Percentiles rank a stretch among this genome's conserved stretches.
Evolutionary conservation across 2,888 invertebrate genomes (phyloP).

Genomic region (Tipula vernalis): DNA sequence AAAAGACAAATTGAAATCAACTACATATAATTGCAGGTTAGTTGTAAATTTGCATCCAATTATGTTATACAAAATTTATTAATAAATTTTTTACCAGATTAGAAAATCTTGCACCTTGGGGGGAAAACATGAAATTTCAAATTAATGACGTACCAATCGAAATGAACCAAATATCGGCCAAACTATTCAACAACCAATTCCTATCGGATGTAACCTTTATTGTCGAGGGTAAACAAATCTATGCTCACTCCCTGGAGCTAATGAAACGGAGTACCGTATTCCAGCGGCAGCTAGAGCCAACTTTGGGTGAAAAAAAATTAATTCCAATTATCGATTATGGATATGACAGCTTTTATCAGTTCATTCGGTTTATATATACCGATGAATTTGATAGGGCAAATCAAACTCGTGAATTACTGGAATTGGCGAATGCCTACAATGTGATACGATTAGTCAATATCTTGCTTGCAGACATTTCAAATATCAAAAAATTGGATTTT

Average conservation of each 20-base stretch:
- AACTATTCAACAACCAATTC: background rate
- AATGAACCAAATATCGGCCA: background rate
- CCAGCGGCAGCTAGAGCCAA: too few relatives aligned
- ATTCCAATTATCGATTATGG: too few relatives aligned
- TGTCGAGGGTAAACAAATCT: background rate
- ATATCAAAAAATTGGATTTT: background rate
- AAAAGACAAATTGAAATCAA: too few relatives aligned
- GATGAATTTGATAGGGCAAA: background rate
- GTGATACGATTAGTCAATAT: background rate
- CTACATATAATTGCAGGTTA: too few relatives aligned
- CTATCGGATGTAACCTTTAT: background rate
- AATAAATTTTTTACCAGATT: too few relatives aligned
- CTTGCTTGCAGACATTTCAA: background rate
- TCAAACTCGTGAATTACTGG: background rate
- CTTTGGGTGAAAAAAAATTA: too few relatives aligned
- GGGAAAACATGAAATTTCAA: background rate
- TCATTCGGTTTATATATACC: background rate
- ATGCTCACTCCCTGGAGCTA: too few relatives aligned
- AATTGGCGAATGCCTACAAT: background rate
- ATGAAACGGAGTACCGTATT: too few relatives aligned
- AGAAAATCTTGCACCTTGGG: too few relatives aligned
- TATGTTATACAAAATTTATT: too few relatives aligned
- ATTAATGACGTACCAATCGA: background rate
- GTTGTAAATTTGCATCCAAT: too few relatives aligned
- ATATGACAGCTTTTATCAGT: too few relatives aligned